A percentile compares a stretch with the other conserved stretches of the same genome.
Evolutionary conservation across 2,113 vertebrate species (phyloP).

Genomic region (Motacilla alba): DNA sequence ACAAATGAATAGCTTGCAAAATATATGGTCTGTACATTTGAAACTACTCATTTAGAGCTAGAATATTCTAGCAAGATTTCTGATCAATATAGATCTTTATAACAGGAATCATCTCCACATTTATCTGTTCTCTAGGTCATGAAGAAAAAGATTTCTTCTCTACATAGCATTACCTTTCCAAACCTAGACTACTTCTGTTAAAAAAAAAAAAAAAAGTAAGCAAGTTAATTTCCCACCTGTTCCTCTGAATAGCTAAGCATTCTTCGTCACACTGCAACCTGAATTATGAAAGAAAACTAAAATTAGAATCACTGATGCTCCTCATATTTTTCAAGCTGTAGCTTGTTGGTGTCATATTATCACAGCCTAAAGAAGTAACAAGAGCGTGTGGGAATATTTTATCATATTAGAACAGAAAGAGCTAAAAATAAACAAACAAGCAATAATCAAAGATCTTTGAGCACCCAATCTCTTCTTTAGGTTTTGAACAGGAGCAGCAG

Average conservation of each 20-base stretch:
- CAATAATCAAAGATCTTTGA: not conserved
- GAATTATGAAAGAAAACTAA: conserved; percentile 45
- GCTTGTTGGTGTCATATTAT: not conserved
- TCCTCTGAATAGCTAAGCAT: conserved; percentile 90
- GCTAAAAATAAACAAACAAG: not conserved
- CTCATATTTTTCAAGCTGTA: not conserved
- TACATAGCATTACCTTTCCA: not conserved
- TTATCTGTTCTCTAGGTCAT: not conserved
- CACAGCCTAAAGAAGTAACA: not conserved
- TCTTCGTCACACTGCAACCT: conserved; percentile 95
- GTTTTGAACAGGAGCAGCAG: not conserved
- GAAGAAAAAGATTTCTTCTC: not conserved
- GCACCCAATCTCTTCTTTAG: not conserved
- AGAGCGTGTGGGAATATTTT: not conserved
- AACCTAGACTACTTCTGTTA: not conserved
- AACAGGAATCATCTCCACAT: not conserved
- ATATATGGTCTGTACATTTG: not conserved
- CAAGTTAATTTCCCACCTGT: conserved; percentile 75
- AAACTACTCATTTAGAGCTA: not conserved
- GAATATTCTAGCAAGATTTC: not conserved
- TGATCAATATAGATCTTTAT: not conserved
- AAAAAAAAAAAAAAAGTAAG: not conserved
- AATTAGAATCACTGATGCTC: not conserved
- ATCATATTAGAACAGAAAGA: not conserved
- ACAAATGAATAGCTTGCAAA: not conserved